phyloP scores from a whole-genome alignment of 2,888 invertebrate species.

The Harpalus rufipes region DNA sequence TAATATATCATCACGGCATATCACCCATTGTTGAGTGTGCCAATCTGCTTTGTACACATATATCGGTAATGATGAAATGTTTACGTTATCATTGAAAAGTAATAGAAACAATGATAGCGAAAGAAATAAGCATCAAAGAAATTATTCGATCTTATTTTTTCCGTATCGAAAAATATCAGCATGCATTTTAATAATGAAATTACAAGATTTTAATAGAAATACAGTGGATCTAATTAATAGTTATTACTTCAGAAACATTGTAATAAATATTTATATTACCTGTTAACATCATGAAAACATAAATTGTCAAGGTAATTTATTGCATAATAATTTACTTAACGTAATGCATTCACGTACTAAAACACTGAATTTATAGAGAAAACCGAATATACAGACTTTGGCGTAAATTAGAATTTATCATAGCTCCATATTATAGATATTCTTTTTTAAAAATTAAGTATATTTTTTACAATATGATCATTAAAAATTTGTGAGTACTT shows the following conservation, averaged over 20 bases:
- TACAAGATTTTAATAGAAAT: not conserved
- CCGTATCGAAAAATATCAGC: not conserved
- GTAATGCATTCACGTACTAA: not conserved
- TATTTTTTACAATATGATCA: too few relatives aligned
- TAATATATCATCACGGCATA: too few relatives aligned
- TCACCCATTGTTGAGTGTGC: too few relatives aligned
- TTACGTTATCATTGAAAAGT: too few relatives aligned
- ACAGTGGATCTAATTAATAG: not conserved
- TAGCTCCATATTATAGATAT: not conserved
- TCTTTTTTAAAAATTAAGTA: too few relatives aligned
- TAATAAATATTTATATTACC: not conserved
- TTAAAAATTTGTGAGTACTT: too few relatives aligned
- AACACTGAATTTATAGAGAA: not conserved
- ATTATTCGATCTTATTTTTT: too few relatives aligned
- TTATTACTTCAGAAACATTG: not conserved
- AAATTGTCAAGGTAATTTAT: slow-evolving; percentile 3
- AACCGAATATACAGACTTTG: not conserved
- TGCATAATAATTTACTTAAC: not conserved
- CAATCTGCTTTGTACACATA: too few relatives aligned
- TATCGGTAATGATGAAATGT: too few relatives aligned
- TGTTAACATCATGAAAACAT: not conserved
- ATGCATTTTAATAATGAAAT: not conserved
- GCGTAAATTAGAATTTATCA: not conserved
- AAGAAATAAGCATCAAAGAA: too few relatives aligned
- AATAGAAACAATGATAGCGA: too few relatives aligned